Conservation (phyloP, 2,113 vertebrate species). For the Orycteropus afer region DNA sequence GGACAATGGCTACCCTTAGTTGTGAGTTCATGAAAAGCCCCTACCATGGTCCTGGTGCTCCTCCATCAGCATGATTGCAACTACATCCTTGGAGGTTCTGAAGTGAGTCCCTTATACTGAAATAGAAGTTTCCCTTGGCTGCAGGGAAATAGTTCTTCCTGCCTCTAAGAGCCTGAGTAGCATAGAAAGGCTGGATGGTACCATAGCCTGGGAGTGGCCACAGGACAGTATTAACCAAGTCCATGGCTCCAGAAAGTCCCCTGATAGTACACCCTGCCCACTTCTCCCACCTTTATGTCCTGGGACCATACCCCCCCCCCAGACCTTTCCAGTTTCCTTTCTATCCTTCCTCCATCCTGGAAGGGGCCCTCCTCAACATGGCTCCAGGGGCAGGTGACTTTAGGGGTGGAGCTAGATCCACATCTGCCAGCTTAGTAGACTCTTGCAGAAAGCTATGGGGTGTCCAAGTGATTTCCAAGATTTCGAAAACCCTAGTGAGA, state of each 20-base stretch:
- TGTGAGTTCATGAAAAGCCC: not conserved
- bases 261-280: not conserved
- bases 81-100: not conserved
- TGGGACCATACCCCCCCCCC: not conserved
- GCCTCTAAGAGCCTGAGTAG: not conserved
- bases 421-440: not conserved
- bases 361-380: not conserved
- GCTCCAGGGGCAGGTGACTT: not conserved
- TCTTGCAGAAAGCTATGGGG: not conserved
- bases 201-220: not conserved
- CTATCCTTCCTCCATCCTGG: not conserved
- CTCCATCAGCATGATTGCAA: not conserved
- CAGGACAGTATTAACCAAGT: not conserved
- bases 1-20: not conserved
- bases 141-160: not conserved
- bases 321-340: not conserved
- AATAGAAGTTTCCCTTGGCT: not conserved
- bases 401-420: rapidly evolving
- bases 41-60: not conserved
- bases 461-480: not conserved
- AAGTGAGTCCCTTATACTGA: not conserved
- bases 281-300: not conserved
- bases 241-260: not conserved
- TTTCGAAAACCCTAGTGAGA: not conserved
- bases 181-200: not conserved